Evolutionary conservation across 2,888 invertebrate genomes (phyloP), one percentile per base, ranked within the genome.

Genomic region (Loripinus fragilis): DNA sequence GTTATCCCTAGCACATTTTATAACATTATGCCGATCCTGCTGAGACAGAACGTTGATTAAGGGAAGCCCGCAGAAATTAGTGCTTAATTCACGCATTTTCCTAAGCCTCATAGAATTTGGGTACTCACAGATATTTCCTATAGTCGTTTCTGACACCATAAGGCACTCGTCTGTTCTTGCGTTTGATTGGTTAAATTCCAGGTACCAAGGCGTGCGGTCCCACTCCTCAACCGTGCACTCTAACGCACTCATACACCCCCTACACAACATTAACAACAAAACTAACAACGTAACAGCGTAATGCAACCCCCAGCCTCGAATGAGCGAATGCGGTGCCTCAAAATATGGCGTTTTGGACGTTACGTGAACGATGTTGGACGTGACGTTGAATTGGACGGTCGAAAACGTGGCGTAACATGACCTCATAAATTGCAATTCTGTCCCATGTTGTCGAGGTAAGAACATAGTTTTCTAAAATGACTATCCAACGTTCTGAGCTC

Each of bases 341-440:
- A 60, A 60, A 30, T 28, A 60, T 33, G 60, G 60, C 60, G 60
- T 60, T 60, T 28, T 60, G 60, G 60, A 60, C 60, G 60, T 60
- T 33, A 33, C 60, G 60, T 60, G 28, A 60, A 60, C 10, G 17
- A 60, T 2, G 23, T 60, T 60, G 60, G 60, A 60, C 60, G 60
- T 33, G 7, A 33, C 60, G 3, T 60, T 7, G 20, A 60, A 60
- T 33, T 20, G 60, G 60, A 60, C 60, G 60, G 60, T 60, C 60
- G 60, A 33, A 33, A 60, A 60, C 17, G 60, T 60, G 33, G 60
- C 15, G 33, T 33, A 33, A 33, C 60, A 60, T 60, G 60, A 60
- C 60, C 60, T 60, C 60, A 60, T 60, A 60, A 30, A 60, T 17
- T 60, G 60, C 20, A 60, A 33, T 60, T 60, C 33, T 60, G 60